Evolutionary conservation across 2,113 vertebrate species (phyloP).

Genomic region (Catharus bicknelli): DNA sequence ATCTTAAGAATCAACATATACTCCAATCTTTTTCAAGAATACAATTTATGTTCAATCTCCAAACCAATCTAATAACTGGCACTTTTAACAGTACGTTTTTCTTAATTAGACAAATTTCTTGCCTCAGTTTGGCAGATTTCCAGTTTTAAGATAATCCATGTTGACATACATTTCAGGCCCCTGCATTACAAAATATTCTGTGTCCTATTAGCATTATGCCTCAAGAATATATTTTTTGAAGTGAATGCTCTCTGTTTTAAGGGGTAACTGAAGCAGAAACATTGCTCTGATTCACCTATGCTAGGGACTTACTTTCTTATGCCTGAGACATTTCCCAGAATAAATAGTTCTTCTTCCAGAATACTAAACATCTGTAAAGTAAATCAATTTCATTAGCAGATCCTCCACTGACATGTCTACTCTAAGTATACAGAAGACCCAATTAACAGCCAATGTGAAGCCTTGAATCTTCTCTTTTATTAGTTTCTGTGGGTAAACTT

Average conservation of each 20-base stretch:
- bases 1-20: background rate
- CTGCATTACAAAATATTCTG: background rate
- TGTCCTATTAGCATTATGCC: background rate
- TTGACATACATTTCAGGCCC: background rate
- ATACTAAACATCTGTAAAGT: background rate
- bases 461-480: background rate
- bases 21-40: background rate
- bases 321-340: background rate
- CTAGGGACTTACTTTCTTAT: background rate
- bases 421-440: background rate
- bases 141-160: background rate
- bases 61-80: background rate
- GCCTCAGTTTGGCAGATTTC: background rate
- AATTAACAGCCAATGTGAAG: background rate
- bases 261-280: conserved; percentile 10
- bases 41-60: background rate
- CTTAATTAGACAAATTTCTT: background rate
- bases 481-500: background rate
- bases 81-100: background rate
- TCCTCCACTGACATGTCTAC: background rate
- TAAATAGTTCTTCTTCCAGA: background rate
- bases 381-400: background rate
- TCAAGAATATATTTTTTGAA: background rate
- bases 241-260: background rate
- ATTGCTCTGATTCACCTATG: background rate